Base-by-base conservation (phyloP, 2,113 vertebrate species). In the Perca fluviatilis region DNA sequence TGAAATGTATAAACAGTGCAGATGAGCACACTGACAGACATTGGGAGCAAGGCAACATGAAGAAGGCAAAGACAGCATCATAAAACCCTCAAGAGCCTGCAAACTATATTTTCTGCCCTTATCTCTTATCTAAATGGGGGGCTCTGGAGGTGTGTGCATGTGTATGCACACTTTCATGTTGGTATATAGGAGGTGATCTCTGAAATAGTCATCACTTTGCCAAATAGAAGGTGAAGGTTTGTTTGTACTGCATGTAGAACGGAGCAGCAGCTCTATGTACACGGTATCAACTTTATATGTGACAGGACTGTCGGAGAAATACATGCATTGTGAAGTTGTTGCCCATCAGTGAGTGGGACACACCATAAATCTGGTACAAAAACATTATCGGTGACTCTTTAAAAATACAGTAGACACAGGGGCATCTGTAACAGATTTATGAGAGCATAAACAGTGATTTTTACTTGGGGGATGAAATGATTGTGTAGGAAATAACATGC, bases 341-440 rank as follows among this genome's bases (percentile, higher is more conserved):
- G 58, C 25, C 3, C 23, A 86, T 54, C 54, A 61, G 66, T 62
- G 58, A 77, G 50, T 57, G 50, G 58, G 63, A 23, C 3, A 5
- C 25, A 5, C 12, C 15, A 62, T 91, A 76, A 82, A 91, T 91
- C 80, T 87, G 40, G 14, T 23, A 15, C 51, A 73, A 53, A 57
- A 69, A 30, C 51, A 56, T 73, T 18, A 21, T 57, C 57, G 82
- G 76, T 83, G 85, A 77, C 60, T 69, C 74, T 79, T 68, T 74
- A 49, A 80, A 30, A 79, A 83, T 50, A 90, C 70, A 73, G 66
- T 70, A 56, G 30, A 83, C 8, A 64, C 50, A 25, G 23, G 11
- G 51, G n/a, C 73, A 84, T 83, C 27, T 15, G 49, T 53, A 36
- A 27, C 40, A 68, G 77, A 92, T 90, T 89, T 89, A 90, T 70